Conservation (phyloP, 64 coral and sea anemone species). For the Stylophora pistillata region DNA sequence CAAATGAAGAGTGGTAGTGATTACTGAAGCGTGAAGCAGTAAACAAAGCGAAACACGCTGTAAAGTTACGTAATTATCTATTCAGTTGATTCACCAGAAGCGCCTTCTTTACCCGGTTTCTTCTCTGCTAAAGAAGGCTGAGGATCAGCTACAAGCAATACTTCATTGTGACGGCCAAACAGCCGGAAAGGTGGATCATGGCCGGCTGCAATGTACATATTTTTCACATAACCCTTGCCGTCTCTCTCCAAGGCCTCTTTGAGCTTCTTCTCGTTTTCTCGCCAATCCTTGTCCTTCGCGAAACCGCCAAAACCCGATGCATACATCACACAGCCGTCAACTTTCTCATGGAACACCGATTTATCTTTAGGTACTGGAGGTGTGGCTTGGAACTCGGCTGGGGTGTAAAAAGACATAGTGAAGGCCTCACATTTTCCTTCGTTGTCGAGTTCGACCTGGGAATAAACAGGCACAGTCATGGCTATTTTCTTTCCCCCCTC, state of each 20-base stretch:
- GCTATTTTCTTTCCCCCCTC: constrained; percentile 50
- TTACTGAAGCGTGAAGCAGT: background rate
- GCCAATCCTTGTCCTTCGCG: constrained; percentile 68
- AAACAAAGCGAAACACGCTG: background rate
- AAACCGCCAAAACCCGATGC: constrained; percentile 45
- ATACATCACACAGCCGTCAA: constrained; percentile 37
- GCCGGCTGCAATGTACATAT: constrained; percentile 39
- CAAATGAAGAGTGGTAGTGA: background rate
- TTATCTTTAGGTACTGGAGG: constrained; percentile 44
- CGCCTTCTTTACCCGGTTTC: background rate
- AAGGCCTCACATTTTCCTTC: constrained; percentile 22
- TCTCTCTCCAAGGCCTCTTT: constrained; percentile 37
- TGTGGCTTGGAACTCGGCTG: constrained; percentile 21
- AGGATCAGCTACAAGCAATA: constrained; percentile 43
- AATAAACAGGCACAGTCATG: constrained; percentile 56
- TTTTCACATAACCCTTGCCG: constrained; percentile 27
- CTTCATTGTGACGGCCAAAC: constrained; percentile 58
- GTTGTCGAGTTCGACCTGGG: constrained; percentile 30
- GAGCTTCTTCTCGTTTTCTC: constrained; percentile 19
- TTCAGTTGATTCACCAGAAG: background rate
- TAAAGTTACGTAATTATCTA: background rate
- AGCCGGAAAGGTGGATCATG: constrained; percentile 61
- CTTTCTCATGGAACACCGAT: constrained; percentile 50
- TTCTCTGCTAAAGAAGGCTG: background rate
- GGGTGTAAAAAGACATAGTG: constrained; percentile 38